Evolutionary conservation across 2,888 invertebrate genomes (phyloP).

Genomic region (Euplexia lucipara): DNA sequence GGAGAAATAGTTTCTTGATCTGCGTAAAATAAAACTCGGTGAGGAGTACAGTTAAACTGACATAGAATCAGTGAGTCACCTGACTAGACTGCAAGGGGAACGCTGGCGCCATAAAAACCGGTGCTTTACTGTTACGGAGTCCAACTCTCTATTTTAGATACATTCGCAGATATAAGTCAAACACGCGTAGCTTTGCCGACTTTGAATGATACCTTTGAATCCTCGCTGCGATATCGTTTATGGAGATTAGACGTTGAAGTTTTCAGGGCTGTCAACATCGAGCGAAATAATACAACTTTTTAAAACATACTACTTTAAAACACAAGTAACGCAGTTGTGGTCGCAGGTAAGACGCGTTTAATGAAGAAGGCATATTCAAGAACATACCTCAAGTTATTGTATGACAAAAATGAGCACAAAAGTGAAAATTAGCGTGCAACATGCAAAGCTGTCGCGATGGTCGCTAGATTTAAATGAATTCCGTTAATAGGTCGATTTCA

Average conservation of each 20-base stretch:
- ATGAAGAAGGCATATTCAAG: constrained; percentile 40
- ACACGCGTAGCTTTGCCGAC: constrained; percentile 68
- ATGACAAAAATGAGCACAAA: constrained; percentile 50
- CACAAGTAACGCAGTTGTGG: constrained; percentile 2
- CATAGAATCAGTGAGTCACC: constrained; percentile 69
- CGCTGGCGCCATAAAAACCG: constrained; percentile 62
- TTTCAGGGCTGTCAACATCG: constrained; percentile 70
- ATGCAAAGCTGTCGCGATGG: constrained; percentile 34
- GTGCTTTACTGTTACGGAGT: constrained; percentile 66
- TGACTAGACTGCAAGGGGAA: constrained; percentile 48
- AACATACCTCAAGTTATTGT: constrained; percentile 39
- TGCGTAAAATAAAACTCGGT: constrained; percentile 66
- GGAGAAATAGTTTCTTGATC: constrained; percentile 55
- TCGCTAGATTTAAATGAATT: constrained; percentile 28
- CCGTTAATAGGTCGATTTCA: constrained; percentile 42
- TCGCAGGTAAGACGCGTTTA: constrained; percentile 25
- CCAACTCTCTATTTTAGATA: constrained; percentile 68
- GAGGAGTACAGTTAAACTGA: constrained; percentile 70
- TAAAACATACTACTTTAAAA: constrained; percentile 11
- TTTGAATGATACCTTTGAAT: constrained; percentile 78
- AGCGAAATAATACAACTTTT: constrained; percentile 2
- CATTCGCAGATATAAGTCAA: constrained; percentile 66
- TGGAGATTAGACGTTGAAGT: constrained; percentile 70
- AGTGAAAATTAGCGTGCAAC: constrained; percentile 53
- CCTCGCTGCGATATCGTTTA: constrained; percentile 70